These are phyloP conservation scores for Leuciscus idus DNA, from an alignment of 2,113 vertebrate species.

Conservation along the genomic window DNA sequence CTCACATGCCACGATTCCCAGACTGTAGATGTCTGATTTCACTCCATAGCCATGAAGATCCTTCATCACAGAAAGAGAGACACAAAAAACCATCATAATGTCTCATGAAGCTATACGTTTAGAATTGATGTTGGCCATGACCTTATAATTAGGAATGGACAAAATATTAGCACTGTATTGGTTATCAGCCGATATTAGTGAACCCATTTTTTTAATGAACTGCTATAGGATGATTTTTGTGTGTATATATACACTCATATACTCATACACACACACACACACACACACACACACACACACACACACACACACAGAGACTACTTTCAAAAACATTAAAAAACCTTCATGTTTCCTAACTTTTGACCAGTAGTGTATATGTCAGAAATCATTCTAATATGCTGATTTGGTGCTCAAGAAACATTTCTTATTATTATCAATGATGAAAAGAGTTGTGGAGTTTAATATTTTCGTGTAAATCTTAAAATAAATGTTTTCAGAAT, in stretches of 20 bases:
- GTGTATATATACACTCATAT: not conserved
- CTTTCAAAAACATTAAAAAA: not conserved
- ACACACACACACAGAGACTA: no score
- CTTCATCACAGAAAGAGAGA: conserved; percentile 69
- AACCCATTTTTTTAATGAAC: not conserved
- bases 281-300: no score
- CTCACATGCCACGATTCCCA: conserved; percentile 96
- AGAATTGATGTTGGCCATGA: not conserved
- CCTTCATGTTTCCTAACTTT: no score
- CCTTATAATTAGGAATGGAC: not conserved
- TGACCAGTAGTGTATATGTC: no score
- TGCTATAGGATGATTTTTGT: not conserved
- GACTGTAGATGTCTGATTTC: conserved; percentile 97
- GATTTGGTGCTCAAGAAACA: no score
- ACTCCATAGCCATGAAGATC: conserved; percentile 95
- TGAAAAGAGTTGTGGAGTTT: no score
- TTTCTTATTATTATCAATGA: no score
- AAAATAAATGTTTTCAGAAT: no score
- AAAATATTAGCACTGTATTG: not conserved
- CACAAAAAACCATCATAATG: not conserved
- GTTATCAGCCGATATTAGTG: not conserved
- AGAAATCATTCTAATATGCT: no score
- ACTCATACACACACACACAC: no score
- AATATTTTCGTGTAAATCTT: no score
- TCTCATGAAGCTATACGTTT: not conserved